Evolutionary conservation across 2,797 vertebrate species (phyloP).

Genomic region (Rachycentron canadum): DNA sequence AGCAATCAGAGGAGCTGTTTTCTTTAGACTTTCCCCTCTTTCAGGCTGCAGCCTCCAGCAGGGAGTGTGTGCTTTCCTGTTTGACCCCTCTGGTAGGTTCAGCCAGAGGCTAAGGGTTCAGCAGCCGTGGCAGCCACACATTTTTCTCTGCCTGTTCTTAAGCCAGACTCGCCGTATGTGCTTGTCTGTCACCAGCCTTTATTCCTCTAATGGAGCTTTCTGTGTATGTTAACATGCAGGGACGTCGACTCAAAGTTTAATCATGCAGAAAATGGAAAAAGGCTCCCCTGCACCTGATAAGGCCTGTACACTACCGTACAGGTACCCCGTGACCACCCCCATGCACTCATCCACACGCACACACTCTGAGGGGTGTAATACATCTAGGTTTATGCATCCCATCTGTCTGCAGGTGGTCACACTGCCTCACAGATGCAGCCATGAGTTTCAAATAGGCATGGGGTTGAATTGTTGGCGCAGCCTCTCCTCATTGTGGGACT

Average conservation of each 20-base stretch:
- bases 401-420: slow-evolving; percentile 82
- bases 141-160: slow-evolving; percentile 61
- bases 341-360: slow-evolving; percentile 16
- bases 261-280: slow-evolving; percentile 85
- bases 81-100: slow-evolving; percentile 68
- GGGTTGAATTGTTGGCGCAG: slow-evolving; percentile 51
- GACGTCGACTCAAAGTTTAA: slow-evolving; percentile 80
- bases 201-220: slow-evolving; percentile 65
- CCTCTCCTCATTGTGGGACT: slow-evolving; percentile 52
- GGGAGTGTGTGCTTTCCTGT: slow-evolving; percentile 71
- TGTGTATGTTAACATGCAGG: slow-evolving; percentile 81
- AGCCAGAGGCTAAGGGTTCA: slow-evolving; percentile 77
- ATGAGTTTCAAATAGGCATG: slow-evolving; percentile 74
- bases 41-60: slow-evolving; percentile 50
- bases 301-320: slow-evolving; percentile 42
- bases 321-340: slow-evolving; percentile 50
- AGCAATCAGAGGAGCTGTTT: slow-evolving; percentile 52
- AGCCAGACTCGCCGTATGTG: slow-evolving; percentile 34
- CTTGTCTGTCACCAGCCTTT: slow-evolving; percentile 53
- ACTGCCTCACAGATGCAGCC: slow-evolving; percentile 65
- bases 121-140: slow-evolving; percentile 37
- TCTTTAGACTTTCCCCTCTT: slow-evolving; percentile 61
- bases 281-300: slow-evolving; percentile 65
- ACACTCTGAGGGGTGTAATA: slow-evolving; percentile 55
- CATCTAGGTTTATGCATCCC: slow-evolving; percentile 73